Evolutionary conservation across 2,888 invertebrate genomes (phyloP).

Genomic region (Trissolcus japonicus): DNA sequence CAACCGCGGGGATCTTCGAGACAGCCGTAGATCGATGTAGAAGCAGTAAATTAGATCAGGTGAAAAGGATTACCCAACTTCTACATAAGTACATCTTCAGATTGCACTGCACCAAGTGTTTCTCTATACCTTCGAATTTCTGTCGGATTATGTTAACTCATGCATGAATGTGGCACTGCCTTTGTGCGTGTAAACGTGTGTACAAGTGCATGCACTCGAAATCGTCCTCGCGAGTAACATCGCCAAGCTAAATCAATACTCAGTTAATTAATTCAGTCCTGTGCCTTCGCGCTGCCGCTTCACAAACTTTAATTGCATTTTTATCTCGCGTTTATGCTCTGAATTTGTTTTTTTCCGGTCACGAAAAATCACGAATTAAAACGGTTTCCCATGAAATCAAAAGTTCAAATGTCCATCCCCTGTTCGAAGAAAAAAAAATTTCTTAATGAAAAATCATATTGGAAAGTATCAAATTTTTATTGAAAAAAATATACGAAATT

Average conservation of each 20-base stretch:
- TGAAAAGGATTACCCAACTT: conserved; percentile 71
- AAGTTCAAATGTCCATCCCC: too few relatives aligned
- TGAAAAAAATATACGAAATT: too few relatives aligned
- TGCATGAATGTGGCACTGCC: conserved; percentile 30
- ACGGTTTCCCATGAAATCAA: too few relatives aligned
- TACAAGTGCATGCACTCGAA: conserved; percentile 1
- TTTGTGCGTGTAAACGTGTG: conserved; percentile 8
- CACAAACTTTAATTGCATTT: too few relatives aligned
- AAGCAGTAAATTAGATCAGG: conserved; percentile 74
- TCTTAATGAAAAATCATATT: too few relatives aligned
- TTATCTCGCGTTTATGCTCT: too few relatives aligned
- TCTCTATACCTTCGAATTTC: conserved; percentile 64
- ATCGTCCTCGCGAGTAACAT: conserved; percentile 11
- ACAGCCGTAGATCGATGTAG: conserved; percentile 72
- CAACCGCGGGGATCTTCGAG: conserved; percentile 59
- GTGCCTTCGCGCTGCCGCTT: background rate
- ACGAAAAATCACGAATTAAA: too few relatives aligned
- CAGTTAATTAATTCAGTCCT: conserved; percentile 16
- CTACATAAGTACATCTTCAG: conserved; percentile 65
- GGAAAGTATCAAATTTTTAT: too few relatives aligned
- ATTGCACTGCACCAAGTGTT: conserved; percentile 56
- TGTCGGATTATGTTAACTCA: conserved; percentile 48
- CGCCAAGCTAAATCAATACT: conserved; percentile 37
- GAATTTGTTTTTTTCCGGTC: too few relatives aligned
- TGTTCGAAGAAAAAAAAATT: too few relatives aligned